Percentiles rank a stretch among this genome's conserved stretches.
Conservation (phyloP, 1,140 invertebrate genomes). For the Drosophila orena region DNA sequence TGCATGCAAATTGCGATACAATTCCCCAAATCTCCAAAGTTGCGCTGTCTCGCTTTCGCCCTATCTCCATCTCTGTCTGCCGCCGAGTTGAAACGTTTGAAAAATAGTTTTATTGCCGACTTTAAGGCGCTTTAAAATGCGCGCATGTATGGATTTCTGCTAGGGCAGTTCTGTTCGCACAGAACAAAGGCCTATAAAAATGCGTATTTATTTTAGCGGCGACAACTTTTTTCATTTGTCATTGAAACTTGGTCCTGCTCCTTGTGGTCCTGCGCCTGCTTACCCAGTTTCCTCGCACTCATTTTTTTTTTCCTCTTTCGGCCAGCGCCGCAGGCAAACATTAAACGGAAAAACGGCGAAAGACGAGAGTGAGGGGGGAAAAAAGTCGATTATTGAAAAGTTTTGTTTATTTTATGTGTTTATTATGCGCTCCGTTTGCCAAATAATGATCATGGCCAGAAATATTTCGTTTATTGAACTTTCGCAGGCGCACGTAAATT, state of each 20-base stretch:
- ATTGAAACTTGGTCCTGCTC: constrained; percentile 77
- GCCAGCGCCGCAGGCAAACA: constrained; percentile 70
- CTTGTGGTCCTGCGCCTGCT: constrained; percentile 21
- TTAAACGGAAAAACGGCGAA: constrained; percentile 70
- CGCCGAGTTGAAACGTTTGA: constrained; percentile 39
- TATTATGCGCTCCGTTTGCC: constrained; percentile 83
- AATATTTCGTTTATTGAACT: constrained; percentile 84
- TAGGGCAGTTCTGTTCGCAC: constrained; percentile 31
- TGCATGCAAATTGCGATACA: constrained; percentile 80
- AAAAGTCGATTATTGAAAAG: constrained; percentile 84
- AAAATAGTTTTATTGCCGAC: constrained; percentile 61
- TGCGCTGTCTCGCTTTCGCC: background rate
- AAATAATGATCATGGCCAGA: constrained; percentile 84
- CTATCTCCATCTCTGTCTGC: background rate
- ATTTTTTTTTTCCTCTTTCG: constrained; percentile 1
- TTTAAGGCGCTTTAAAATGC: constrained; percentile 53
- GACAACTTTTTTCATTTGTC: constrained; percentile 81
- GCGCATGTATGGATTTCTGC: constrained; percentile 17
- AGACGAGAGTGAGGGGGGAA: constrained; percentile 28
- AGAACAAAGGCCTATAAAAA: constrained; percentile 64
- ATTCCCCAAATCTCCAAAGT: constrained; percentile 80
- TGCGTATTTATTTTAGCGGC: constrained; percentile 72
- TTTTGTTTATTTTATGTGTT: constrained; percentile 84
- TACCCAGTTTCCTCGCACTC: constrained; percentile 6
- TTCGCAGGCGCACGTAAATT: constrained; percentile 80